Conservation (phyloP, 2,888 invertebrate genomes). For the Ommatoiulus sabulosus region DNA sequence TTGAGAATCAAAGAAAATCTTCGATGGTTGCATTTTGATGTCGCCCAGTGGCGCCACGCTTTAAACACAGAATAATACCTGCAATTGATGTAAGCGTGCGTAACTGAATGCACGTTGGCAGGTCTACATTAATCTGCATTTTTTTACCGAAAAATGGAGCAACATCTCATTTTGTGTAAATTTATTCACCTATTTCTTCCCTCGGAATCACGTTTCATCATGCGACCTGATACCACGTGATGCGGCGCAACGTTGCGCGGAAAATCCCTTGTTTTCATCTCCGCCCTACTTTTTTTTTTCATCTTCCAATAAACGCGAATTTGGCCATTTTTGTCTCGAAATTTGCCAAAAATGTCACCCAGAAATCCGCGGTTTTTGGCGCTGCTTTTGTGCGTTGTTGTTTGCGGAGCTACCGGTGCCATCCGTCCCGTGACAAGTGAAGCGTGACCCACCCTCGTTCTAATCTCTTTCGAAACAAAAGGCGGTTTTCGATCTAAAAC, state of each 20-base stretch:
- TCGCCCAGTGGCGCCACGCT: too few relatives aligned
- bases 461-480: constrained; percentile 12
- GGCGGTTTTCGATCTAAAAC: background rate
- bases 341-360: background rate
- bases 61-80: too few relatives aligned
- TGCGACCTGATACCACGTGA: background rate
- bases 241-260: background rate
- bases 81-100: too few relatives aligned
- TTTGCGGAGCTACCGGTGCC: background rate
- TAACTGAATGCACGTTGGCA: too few relatives aligned
- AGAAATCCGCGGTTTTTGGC: background rate
- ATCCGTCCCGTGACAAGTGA: constrained; percentile 27
- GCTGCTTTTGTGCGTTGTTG: background rate
- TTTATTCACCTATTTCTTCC: background rate
- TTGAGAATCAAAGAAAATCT: too few relatives aligned
- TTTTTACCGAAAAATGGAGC: too few relatives aligned
- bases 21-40: too few relatives aligned
- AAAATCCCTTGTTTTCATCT: background rate
- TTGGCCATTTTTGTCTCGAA: background rate
- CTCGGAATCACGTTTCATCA: background rate
- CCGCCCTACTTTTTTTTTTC: constrained; percentile 12
- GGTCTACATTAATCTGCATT: too few relatives aligned
- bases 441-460: background rate
- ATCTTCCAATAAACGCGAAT: background rate
- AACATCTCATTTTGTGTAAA: background rate